Evolutionary conservation across 1,140 invertebrate genomes (phyloP).

Genomic region (Olivierus martensii): DNA sequence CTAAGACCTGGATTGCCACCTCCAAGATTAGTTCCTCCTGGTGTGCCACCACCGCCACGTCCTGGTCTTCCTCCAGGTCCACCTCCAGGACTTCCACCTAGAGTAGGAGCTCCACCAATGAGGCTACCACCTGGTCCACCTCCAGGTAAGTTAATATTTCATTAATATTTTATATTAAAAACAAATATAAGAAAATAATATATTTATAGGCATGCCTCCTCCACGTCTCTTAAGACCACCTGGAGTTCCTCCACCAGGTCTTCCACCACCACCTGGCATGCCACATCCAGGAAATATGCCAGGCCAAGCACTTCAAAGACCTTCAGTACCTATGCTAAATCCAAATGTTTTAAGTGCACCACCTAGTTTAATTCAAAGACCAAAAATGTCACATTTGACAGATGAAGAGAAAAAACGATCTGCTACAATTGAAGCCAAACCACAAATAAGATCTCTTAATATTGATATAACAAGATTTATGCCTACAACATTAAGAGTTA

Average conservation of each 20-base stretch:
- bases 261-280: conserved; percentile 30
- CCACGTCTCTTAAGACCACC: conserved; percentile 24
- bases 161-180: no score
- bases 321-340: conserved; percentile 31
- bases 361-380: conserved; percentile 57
- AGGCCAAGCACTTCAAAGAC: conserved; percentile 25
- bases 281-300: conserved; percentile 23
- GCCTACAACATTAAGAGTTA: conserved; percentile 77
- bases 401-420: conserved; percentile 15
- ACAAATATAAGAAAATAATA: background rate
- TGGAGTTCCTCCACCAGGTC: conserved; percentile 28
- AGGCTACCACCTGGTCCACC: conserved; percentile 47
- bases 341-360: conserved; percentile 65
- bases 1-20: conserved; percentile 32
- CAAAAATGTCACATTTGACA: conserved; percentile 18
- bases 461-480: conserved; percentile 92
- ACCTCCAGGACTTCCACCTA: conserved; percentile 39
- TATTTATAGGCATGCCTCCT: conserved; percentile 30
- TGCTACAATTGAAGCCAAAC: conserved; percentile 83
- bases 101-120: conserved; percentile 27
- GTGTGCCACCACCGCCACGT: conserved; percentile 46
- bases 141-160: conserved; percentile 39
- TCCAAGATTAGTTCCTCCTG: conserved; percentile 36
- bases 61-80: conserved; percentile 29
- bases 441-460: conserved; percentile 81